Evolutionary conservation across 1,140 invertebrate genomes (phyloP).

Genomic region (Diorhabda sublineata): DNA sequence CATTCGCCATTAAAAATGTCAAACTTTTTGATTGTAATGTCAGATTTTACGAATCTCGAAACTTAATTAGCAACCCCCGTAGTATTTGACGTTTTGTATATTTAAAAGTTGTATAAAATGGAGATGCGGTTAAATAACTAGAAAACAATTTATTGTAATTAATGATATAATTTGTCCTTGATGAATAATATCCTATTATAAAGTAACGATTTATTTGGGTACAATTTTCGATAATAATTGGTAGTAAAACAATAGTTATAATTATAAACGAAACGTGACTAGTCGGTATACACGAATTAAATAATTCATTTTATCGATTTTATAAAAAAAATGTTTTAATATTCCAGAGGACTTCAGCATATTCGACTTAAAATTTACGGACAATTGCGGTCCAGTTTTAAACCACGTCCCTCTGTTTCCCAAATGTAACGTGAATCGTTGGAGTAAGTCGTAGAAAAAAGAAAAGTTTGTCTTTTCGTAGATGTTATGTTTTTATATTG

Average conservation of each 20-base stretch:
- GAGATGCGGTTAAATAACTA: too few relatives aligned
- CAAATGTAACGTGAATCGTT: conserved; percentile 35
- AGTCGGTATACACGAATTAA: not conserved
- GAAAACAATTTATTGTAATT: too few relatives aligned
- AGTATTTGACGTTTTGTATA: too few relatives aligned
- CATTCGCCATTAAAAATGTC: too few relatives aligned
- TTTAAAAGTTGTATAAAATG: too few relatives aligned
- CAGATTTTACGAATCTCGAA: too few relatives aligned
- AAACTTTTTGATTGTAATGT: too few relatives aligned
- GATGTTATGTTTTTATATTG: too few relatives aligned
- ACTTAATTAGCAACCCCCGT: too few relatives aligned
- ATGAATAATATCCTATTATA: too few relatives aligned
- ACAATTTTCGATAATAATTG: conserved; percentile 1
- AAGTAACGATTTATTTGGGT: not conserved
- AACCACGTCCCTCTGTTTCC: conserved; percentile 45
- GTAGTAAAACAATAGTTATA: not conserved
- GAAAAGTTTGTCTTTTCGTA: not conserved
- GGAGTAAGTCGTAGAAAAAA: conserved; percentile 27
- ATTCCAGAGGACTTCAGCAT: conserved; percentile 40
- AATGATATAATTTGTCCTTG: too few relatives aligned
- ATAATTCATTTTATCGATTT: not conserved
- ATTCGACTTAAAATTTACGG: conserved; percentile 44
- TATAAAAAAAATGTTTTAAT: not conserved
- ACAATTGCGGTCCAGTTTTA: conserved; percentile 35
- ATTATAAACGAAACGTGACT: not conserved